Evolutionary conservation across 2,888 invertebrate species (phyloP).

Genomic region (Nomada fabriciana): DNA sequence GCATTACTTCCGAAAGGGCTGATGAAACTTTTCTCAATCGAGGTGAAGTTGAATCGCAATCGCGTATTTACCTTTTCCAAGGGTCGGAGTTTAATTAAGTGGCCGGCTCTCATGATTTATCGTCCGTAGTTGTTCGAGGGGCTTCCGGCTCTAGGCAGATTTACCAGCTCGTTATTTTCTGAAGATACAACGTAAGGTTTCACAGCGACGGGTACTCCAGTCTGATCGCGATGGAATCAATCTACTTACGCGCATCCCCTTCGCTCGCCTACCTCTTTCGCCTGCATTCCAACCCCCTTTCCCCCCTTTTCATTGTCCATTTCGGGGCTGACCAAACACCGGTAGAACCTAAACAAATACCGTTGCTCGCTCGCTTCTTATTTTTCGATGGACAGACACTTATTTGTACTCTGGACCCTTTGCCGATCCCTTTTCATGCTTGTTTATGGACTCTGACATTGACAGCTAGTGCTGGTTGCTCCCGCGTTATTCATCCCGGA

Average conservation of each 20-base stretch:
- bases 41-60: slow-evolving; percentile 10
- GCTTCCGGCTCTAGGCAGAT: slow-evolving; percentile 35
- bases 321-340: slow-evolving; percentile 68
- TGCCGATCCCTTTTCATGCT: neutral
- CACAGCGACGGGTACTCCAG: slow-evolving; percentile 22
- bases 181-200: slow-evolving; percentile 42
- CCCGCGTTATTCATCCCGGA: neutral
- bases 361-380: slow-evolving; percentile 52
- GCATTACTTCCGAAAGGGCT: neutral
- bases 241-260: slow-evolving; percentile 68
- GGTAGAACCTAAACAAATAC: slow-evolving; percentile 75
- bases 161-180: slow-evolving; percentile 35
- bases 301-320: slow-evolving; percentile 54
- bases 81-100: slow-evolving; percentile 36
- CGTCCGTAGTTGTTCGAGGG: slow-evolving; percentile 32
- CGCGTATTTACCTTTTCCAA: slow-evolving; percentile 13
- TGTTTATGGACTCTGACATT: neutral
- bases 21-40: slow-evolving; percentile 14
- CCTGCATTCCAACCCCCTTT: neutral
- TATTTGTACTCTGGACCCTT: slow-evolving; percentile 57
- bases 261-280: slow-evolving; percentile 17
- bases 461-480: neutral
- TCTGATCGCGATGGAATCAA: slow-evolving; percentile 63
- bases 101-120: slow-evolving; percentile 37
- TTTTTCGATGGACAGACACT: slow-evolving; percentile 65